Conservation (phyloP, 2,797 vertebrate species). For the Enteromius radiatus region DNA sequence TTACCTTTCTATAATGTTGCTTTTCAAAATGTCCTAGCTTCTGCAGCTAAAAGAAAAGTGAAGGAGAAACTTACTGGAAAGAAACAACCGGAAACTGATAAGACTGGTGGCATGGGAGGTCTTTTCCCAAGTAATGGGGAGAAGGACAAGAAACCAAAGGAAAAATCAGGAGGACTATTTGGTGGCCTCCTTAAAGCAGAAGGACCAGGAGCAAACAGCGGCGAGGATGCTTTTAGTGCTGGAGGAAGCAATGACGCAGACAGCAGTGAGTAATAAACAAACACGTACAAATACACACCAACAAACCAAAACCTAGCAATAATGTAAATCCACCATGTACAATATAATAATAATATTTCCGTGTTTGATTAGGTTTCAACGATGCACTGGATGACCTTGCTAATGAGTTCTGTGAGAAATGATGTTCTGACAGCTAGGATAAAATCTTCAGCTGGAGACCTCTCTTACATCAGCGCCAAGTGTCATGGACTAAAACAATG, state of each 20-base stretch:
- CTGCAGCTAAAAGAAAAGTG: slow-evolving; percentile 58
- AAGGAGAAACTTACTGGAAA: slow-evolving; percentile 44
- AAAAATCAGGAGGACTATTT: slow-evolving; percentile 50
- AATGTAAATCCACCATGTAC: not conserved
- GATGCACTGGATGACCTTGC: slow-evolving; percentile 57
- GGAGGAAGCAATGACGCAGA: not conserved
- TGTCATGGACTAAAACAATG: slow-evolving; percentile 22
- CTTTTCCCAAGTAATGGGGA: slow-evolving; percentile 48
- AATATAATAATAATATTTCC: not conserved
- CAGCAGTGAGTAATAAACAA: slow-evolving; percentile 12
- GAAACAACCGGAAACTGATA: not conserved
- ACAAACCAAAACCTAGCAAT: not conserved
- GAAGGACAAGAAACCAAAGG: slow-evolving; percentile 1
- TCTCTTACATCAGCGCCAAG: not conserved
- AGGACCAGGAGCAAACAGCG: not conserved
- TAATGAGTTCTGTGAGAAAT: slow-evolving; percentile 24
- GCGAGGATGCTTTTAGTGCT: not conserved
- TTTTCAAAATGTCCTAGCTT: slow-evolving; percentile 41
- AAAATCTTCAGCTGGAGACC: not conserved
- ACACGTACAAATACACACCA: not conserved
- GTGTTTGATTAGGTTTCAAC: slow-evolving; percentile 53
- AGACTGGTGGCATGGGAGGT: slow-evolving; percentile 54
- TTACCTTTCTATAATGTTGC: not conserved
- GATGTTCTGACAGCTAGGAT: slow-evolving; percentile 5
- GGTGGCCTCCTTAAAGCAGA: slow-evolving; percentile 33